A percentile compares a stretch with the other conserved stretches of the same genome.
phyloP scores from a whole-genome alignment of 2,797 vertebrate species.

The Enteromius argenteus region DNA sequence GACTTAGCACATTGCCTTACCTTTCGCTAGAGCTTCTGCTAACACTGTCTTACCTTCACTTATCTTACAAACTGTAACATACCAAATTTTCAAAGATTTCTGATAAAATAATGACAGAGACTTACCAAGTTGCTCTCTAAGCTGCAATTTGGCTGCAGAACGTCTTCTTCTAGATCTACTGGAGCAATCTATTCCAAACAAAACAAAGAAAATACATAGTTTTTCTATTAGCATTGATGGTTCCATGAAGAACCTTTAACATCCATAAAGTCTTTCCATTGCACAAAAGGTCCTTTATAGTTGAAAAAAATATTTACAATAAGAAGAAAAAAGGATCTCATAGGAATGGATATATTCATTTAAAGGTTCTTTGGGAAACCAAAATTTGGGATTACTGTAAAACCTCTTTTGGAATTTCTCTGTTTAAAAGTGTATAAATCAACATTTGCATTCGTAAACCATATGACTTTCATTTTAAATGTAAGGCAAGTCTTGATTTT shows the following conservation, averaged over 20 bases:
- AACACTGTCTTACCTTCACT: not conserved
- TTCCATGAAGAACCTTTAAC: not conserved
- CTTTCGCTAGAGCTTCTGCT: not conserved
- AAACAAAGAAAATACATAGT: not conserved
- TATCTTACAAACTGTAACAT: not conserved
- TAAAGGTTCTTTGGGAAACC: not conserved
- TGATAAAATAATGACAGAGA: not conserved
- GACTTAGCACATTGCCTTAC: not conserved
- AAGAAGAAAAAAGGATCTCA: too few species aligned
- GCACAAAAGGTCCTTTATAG: not conserved
- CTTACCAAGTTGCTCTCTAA: slow-evolving; percentile 74
- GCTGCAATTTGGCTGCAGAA: slow-evolving; percentile 69
- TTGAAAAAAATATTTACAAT: too few species aligned
- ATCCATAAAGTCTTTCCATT: not conserved
- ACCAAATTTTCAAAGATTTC: not conserved
- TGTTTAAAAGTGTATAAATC: not conserved
- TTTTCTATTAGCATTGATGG: not conserved
- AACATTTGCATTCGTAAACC: not conserved
- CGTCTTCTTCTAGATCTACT: slow-evolving; percentile 69
- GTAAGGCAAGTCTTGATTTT: not conserved
- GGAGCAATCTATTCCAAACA: slow-evolving; percentile 67
- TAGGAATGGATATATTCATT: not conserved
- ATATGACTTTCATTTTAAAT: not conserved
- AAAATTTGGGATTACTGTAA: not conserved
- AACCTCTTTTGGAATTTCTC: not conserved